Evolutionary conservation across 23 tunicate species (phyloP).

Genomic region (Botrylloides violaceus): DNA sequence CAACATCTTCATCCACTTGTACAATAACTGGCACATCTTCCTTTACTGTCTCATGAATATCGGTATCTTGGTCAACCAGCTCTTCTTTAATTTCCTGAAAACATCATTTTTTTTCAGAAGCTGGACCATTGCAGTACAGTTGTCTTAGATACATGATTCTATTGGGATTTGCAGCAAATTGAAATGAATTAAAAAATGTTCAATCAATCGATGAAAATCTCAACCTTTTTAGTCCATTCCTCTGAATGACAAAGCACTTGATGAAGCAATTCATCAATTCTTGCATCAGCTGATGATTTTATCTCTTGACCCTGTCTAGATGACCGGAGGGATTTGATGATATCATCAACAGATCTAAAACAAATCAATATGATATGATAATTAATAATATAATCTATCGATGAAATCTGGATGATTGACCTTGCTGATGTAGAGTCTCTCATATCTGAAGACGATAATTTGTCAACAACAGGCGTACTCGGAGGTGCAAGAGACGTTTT

Average conservation of each 20-base stretch:
- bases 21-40: background rate
- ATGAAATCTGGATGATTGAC: background rate
- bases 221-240: too few relatives aligned
- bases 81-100: background rate
- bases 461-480: slow-evolving; percentile 3
- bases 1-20: slow-evolving; percentile 28
- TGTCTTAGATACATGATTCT: too few relatives aligned
- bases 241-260: slow-evolving; percentile 71
- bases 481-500: slow-evolving; percentile 12
- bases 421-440: slow-evolving; percentile 19
- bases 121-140: too few relatives aligned
- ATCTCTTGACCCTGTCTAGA: slow-evolving; percentile 44
- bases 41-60: background rate
- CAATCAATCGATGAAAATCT: too few relatives aligned
- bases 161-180: too few relatives aligned
- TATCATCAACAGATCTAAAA: slow-evolving; percentile 71
- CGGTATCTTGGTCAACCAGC: background rate
- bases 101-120: too few relatives aligned
- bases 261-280: slow-evolving; percentile 71
- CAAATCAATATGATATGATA: background rate
- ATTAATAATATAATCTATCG: background rate
- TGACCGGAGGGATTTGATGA: slow-evolving; percentile 68
- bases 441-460: background rate
- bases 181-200: too few relatives aligned
- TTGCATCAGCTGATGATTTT: slow-evolving; percentile 54